These are phyloP conservation scores for Drosophila burlai DNA, from an alignment of 1,140 invertebrate species.

Conservation along the genomic window DNA sequence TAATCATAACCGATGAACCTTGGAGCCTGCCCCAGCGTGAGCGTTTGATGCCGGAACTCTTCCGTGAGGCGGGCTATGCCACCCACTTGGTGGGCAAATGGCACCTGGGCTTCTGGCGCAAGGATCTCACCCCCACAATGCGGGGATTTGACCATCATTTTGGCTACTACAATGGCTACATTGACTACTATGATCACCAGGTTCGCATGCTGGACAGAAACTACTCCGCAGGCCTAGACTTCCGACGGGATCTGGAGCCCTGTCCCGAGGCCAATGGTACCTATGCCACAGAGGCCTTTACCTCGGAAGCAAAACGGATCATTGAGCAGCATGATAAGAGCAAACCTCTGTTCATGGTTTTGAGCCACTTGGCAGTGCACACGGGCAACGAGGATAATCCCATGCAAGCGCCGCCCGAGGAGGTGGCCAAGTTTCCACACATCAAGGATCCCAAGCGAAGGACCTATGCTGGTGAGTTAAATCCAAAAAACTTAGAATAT, in stretches of 20 bases:
- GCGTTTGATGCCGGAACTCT: constrained; percentile 91
- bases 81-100: constrained; percentile 96
- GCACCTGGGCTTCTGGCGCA: constrained; percentile 92
- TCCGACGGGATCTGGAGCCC: constrained; percentile 88
- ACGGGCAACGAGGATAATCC: constrained; percentile 89
- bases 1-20: constrained; percentile 90
- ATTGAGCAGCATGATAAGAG: constrained; percentile 89
- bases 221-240: constrained; percentile 87
- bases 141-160: constrained; percentile 94
- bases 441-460: constrained; percentile 90
- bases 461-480: constrained; percentile 90
- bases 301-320: constrained; percentile 89
- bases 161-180: constrained; percentile 93
- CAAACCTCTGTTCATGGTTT: constrained; percentile 91
- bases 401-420: constrained; percentile 92
- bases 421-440: constrained; percentile 90
- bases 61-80: constrained; percentile 91
- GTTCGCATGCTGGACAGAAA: constrained; percentile 85
- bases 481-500: not conserved
- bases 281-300: constrained; percentile 93
- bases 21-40: constrained; percentile 91
- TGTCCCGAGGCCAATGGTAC: constrained; percentile 87
- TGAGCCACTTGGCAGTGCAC: constrained; percentile 93
- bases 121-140: constrained; percentile 90
- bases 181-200: constrained; percentile 93